Evolutionary conservation across 2,113 vertebrate genomes (phyloP).

Genomic region (Parus major): DNA sequence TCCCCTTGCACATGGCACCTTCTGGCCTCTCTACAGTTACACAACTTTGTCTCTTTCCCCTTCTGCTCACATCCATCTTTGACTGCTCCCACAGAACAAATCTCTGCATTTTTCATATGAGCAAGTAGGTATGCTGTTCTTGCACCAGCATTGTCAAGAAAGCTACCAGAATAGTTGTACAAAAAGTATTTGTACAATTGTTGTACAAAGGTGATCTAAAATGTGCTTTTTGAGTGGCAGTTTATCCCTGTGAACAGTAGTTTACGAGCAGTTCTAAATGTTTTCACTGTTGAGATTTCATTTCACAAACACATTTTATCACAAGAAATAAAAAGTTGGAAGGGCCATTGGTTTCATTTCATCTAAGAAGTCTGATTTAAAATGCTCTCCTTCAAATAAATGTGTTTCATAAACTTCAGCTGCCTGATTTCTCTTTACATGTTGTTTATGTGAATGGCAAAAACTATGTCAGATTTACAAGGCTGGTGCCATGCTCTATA

Average conservation of each 20-base stretch:
- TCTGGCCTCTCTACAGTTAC: neutral
- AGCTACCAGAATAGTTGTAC: neutral
- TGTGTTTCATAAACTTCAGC: slow-evolving; percentile 34
- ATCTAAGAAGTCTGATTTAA: slow-evolving; percentile 48
- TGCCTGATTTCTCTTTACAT: slow-evolving; percentile 33
- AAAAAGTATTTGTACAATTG: neutral
- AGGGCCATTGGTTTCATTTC: slow-evolving; percentile 54
- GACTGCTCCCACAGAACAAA: neutral
- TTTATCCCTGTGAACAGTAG: neutral
- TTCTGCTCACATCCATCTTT: neutral
- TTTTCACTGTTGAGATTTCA: slow-evolving; percentile 24
- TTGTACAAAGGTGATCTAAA: neutral
- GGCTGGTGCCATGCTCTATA: neutral
- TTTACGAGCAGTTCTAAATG: neutral
- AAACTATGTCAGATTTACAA: slow-evolving; percentile 28
- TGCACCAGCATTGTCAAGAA: neutral
- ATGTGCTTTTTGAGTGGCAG: neutral
- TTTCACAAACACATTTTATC: slow-evolving; percentile 53
- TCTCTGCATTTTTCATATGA: neutral
- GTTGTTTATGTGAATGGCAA: slow-evolving; percentile 18
- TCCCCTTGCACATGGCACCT: accelerated
- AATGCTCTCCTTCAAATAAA: slow-evolving; percentile 39
- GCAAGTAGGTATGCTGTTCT: neutral
- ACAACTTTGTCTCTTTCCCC: neutral
- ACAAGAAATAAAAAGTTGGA: slow-evolving; percentile 59